Evolutionary conservation across 2,888 invertebrate species (phyloP), one percentile per base, ranked within the genome.

Genomic region (Cryptophagus acutangulus): DNA sequence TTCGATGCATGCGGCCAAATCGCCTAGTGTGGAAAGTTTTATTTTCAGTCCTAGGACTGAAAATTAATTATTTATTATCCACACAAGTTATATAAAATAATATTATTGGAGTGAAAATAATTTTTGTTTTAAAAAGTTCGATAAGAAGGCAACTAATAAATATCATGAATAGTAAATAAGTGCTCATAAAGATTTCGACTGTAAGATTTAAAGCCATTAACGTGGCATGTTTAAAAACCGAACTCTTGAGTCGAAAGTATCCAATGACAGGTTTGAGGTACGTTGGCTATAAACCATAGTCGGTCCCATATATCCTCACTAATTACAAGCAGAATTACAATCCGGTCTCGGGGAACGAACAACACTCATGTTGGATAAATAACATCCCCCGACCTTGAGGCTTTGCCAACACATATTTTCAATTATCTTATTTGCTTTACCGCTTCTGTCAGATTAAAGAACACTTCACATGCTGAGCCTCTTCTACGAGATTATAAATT

Each of bases 401-500:
- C 57, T 52, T 52, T 67, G 67, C 67, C 67, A 67, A 58, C 65
- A 63, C 63, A 65, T 65, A 67, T 66, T 66, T 65, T 62, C 67
- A 66, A 66, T 67, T 66, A 67, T 66, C 63, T 65, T 65, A 66
- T 67, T 67, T 65, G 62, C 61, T 63, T 58, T 61, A 60, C 63
- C 58, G 61, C 57, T 54, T 51, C 65, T 67, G 67, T 65, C 66
- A 66, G 65, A 66, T 66, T 66, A 66, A 66, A 66, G 66, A 63
- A 63, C 64, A 57, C 57, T 61, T 58, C 62, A 58, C 61, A 62
- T 57, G 63, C 59, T 59, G 59, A 53, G 59, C 54, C 58, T 59
- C 55, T 55, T 59, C 56, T 48, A 45, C 49, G 41, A 48, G 57
- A 52, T 54, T 60, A 56, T 64, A 64, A 62, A 65, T 64, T 64